Base-by-base conservation (phyloP, 2,797 vertebrate genomes). In the Ctenopoma multispine region DNA sequence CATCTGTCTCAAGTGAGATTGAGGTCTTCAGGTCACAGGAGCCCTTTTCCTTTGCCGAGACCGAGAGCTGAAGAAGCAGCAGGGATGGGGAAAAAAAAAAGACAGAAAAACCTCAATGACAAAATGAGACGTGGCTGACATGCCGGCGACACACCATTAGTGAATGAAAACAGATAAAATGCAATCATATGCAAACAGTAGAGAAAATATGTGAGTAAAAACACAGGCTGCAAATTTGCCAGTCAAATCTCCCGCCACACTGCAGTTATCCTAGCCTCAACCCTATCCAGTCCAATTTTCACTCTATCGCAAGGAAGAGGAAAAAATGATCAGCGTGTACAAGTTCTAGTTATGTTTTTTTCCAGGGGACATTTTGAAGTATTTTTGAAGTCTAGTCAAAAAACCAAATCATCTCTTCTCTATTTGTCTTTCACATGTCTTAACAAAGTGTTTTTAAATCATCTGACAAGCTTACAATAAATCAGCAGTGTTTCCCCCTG, bases 1-100 rank as follows among this genome's bases (percentile, higher is more conserved):
- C 90, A 92, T 92, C 91, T 91, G 89, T 92, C 91, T 92, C 89
- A 89, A 91, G 90, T 92, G 92, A 93, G 92, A 93, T 92, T 92
- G 92, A 76, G 92, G 90, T 92, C 81, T 63, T 15, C 2, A 78
- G 91, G 90, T 91, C 74, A 50, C 57, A 61, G 3, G 80, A 92
- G 87, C 87, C 82, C 75, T 90, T 92, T 92, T 89, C 87, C 89
- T 88, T 83, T 47, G 15, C 79, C 27, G 67, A 87, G 82, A 80
- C 80, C 51, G 75, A 81, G 82, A 83, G 82, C 72, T 62, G 60
- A 78, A 79, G 79, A 86, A 76, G 78, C 64, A 44, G 46, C 75
- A 15, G 74, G 54, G 69, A 84, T 50, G 57, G 55, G 55, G n/a
- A n/a, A 34, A 65, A 44, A 20, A 20, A 31, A 51, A 31, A 55